Evolutionary conservation across 2,113 vertebrate genomes (phyloP), one percentile per base, ranked within the genome.

Genomic region (Seriola aureovittata): DNA sequence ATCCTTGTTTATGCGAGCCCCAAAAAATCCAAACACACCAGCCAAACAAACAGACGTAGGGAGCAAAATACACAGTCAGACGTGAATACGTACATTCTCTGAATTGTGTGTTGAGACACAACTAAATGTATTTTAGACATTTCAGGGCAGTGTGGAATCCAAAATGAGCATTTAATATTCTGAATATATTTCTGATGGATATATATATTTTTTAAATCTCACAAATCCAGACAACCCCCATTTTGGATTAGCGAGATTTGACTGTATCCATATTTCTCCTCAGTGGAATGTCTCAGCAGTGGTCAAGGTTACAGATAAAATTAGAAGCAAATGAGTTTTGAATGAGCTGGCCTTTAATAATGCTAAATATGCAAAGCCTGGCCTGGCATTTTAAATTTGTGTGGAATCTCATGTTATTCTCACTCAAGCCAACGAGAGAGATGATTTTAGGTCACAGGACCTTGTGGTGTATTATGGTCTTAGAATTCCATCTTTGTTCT

Each of bases 281-380:
- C 68, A 77, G 85, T 85, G 90, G 83, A 92, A 92, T 85, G 89
- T 83, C 85, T 88, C 85, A 68, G 79, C 90, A 74, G 71, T 89
- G 89, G 93, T 93, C 92, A 93, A 92, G 93, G 93, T 94, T 93
- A 90, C 78, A 91, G 92, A 92, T 91, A 93, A 91, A 92, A 90
- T 92, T 92, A 92, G 92, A 93, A 90, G 80, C 79, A 92, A 92
- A 93, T 92, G 89, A 92, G 87, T 89, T 93, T 92, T 91, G 90
- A 93, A 92, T 78, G 92, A 91, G 91, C 85, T 90, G 89, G 86
- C 91, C 90, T 94, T 92, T 92, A 93, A 93, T 92, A 94, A 92
- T 84, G 87, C 87, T 92, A 91, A 94, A 93, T 92, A 94, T 93
- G 92, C 91, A 93, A 92, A 92, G 90, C 89, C 89, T 46, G 62